A percentile compares a stretch with the other conserved stretches of the same genome.
Conservation (phyloP, 2,888 invertebrate species). For the Neuroscelio doddi region DNA sequence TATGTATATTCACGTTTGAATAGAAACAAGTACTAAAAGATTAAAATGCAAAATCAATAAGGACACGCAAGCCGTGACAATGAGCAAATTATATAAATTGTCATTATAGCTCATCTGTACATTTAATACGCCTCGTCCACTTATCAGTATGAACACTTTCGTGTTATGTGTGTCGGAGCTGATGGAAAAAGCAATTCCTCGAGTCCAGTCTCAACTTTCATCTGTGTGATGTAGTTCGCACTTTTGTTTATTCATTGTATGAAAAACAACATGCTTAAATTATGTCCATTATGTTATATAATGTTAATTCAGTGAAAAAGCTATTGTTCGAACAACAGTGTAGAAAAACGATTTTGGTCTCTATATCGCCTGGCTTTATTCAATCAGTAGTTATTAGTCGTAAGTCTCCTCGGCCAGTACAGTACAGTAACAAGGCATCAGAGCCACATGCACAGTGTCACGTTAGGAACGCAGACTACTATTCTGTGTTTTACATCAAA, state of each 20-base stretch:
- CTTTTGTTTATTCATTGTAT: neutral
- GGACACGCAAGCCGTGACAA: slow-evolving; percentile 55
- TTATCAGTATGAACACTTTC: slow-evolving; percentile 45
- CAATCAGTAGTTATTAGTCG: slow-evolving; percentile 6
- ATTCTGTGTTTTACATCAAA: slow-evolving; percentile 5
- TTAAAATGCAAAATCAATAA: slow-evolving; percentile 54
- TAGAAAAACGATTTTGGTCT: slow-evolving; percentile 56
- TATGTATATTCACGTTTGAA: slow-evolving; percentile 61
- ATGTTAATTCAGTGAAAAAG: slow-evolving; percentile 65
- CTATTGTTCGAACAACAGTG: slow-evolving; percentile 64
- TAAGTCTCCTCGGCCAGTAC: slow-evolving; percentile 18
- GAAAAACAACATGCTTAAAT: neutral
- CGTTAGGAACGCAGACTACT: slow-evolving; percentile 9
- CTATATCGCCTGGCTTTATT: slow-evolving; percentile 16
- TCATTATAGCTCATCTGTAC: slow-evolving; percentile 57
- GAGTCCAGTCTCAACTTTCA: neutral
- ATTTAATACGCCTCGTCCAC: slow-evolving; percentile 49
- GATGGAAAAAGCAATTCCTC: slow-evolving; percentile 3
- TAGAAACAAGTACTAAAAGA: slow-evolving; percentile 52
- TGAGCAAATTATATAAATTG: slow-evolving; percentile 56
- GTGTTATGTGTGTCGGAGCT: slow-evolving; percentile 4
- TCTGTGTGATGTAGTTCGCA: neutral
- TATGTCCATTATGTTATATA: too few relatives aligned
- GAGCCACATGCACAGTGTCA: slow-evolving; percentile 7
- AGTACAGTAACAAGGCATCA: neutral